Evolutionary conservation across 1,140 invertebrate species (phyloP).

Genomic region (Aradophagus sp.): DNA sequence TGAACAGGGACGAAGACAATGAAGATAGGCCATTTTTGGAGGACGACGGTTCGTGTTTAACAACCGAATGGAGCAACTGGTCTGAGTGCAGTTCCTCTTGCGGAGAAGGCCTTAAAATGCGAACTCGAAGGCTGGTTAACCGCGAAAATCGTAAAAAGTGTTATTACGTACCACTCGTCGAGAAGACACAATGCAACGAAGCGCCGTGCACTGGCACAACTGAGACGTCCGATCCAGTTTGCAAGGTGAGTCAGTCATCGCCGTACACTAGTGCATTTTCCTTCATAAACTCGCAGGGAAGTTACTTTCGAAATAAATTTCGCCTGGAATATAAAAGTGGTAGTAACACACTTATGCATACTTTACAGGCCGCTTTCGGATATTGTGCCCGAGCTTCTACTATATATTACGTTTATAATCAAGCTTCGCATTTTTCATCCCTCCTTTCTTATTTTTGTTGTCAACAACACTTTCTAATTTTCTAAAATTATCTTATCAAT

Average conservation of each 20-base stretch:
- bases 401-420: too few species aligned
- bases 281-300: neutral
- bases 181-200: slow-evolving; percentile 85
- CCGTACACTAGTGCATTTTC: neutral
- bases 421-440: too few species aligned
- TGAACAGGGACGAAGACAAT: slow-evolving; percentile 5
- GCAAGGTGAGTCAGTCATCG: slow-evolving; percentile 65
- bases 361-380: too few species aligned
- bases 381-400: too few species aligned
- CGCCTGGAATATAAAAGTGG: too few species aligned
- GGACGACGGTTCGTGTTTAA: slow-evolving; percentile 79
- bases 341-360: too few species aligned
- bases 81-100: slow-evolving; percentile 89
- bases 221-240: slow-evolving; percentile 78
- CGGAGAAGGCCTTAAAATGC: slow-evolving; percentile 84
- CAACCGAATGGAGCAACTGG: slow-evolving; percentile 86
- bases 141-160: slow-evolving; percentile 86
- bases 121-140: slow-evolving; percentile 83
- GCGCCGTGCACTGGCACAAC: slow-evolving; percentile 77
- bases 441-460: too few species aligned
- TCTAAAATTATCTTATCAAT: too few species aligned
- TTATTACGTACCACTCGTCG: slow-evolving; percentile 80
- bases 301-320: too few species aligned
- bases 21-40: slow-evolving; percentile 58
- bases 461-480: too few species aligned